Evolutionary conservation across 2,797 vertebrate genomes (phyloP), one percentile per base, ranked within the genome.

Genomic region (Emys orbicularis): DNA sequence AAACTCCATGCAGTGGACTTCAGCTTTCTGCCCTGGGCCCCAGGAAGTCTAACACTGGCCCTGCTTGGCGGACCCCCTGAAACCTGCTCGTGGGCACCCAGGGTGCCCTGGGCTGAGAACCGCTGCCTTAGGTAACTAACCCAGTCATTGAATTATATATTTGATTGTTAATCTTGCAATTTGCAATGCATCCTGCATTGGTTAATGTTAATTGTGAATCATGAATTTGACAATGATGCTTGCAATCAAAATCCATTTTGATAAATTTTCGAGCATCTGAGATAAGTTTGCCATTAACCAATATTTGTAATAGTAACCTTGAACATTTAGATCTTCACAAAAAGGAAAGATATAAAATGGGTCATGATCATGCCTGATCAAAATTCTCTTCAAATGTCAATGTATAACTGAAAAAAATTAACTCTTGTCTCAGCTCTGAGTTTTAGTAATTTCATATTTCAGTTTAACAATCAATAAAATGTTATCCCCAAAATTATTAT

Each of bases 141-240:
- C 34, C 29, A 91, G 34, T n/a, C 57, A 90, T 41, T 47, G 84
- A 41, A 44, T 44, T 76, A 23, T 76, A 41, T 47, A 76, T 47
- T 44, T 74, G 25, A 53, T 50, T 41, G 52, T 13, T 95, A 94
- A 91, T 90, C 79, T 52, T 81, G 52, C 88, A 86, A 94, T 84
- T 44, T n/a, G 19, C 65, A 31, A 29, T 87, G 34, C 34, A 81
- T 29, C 52, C 11, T 87, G 76, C 79, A 68, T 90, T 80, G 25
- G 65, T 90, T 88, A 88, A 77, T 44, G 65, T 31, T 86, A 59
- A 65, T 92, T 37, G 74, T 27, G 84, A 59, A 68, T 91, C 50
- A 87, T 90, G 90, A 47, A 23, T 47, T 77, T 77, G 81, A 0
- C 3, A 59, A 79, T 83, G 9, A 81, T 56, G 11, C 11, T 41